Percentiles rank a stretch among this genome's conserved stretches.
These are phyloP conservation scores for Argyrosomus regius DNA, from an alignment of 2,797 vertebrate species.

Conservation along the genomic window DNA sequence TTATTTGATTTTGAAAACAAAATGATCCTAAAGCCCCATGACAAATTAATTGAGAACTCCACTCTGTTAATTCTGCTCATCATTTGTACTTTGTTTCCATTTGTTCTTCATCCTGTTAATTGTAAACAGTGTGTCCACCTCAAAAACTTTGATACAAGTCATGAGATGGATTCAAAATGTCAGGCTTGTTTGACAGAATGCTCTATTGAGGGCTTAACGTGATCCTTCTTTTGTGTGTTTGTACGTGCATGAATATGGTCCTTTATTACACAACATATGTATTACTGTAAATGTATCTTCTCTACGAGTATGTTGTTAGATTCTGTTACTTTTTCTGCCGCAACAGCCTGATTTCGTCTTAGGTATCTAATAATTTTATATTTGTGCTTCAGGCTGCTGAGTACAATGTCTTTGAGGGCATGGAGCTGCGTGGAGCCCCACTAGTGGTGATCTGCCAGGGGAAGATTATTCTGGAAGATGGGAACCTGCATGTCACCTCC, in stretches of 20 bases:
- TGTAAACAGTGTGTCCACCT: background rate
- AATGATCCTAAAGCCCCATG: background rate
- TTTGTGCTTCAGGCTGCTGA: conserved; percentile 88
- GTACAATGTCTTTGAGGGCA: conserved; percentile 98
- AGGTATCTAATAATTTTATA: background rate
- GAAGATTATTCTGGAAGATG: conserved; percentile 95
- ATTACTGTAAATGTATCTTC: background rate
- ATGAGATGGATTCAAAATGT: background rate
- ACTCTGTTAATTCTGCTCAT: background rate
- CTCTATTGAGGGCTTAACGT: background rate
- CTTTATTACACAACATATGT: background rate
- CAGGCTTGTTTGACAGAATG: background rate
- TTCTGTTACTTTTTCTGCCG: background rate
- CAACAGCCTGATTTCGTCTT: background rate
- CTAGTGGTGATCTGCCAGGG: conserved; percentile 96
- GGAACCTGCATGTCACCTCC: conserved; percentile 90
- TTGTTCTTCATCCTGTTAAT: background rate
- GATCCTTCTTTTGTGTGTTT: background rate
- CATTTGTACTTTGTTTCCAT: background rate
- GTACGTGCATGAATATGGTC: background rate
- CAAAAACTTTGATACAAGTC: background rate
- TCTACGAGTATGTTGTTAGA: no score
- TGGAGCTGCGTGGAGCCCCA: conserved; percentile 94
- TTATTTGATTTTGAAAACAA: background rate
- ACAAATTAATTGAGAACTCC: background rate